Evolutionary conservation across 2,797 vertebrate genomes (phyloP).

Genomic region (Hirundo rustica): DNA sequence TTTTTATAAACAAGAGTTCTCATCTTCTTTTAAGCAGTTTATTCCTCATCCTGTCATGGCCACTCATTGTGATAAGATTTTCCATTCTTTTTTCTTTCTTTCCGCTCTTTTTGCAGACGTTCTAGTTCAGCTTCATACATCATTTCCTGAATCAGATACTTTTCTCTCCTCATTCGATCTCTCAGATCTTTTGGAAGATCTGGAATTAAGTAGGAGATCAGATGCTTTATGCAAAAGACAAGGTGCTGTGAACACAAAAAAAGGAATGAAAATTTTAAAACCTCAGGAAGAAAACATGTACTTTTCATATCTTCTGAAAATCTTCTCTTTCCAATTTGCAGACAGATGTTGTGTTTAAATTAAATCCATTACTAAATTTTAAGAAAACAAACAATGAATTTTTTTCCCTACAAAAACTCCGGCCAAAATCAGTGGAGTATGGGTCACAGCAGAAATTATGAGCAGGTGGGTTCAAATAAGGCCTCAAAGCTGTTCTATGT

Average conservation of each 20-base stretch:
- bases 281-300: background rate
- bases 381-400: background rate
- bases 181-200: constrained; percentile 85
- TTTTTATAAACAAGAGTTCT: background rate
- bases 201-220: constrained; percentile 87
- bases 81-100: constrained; percentile 82
- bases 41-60: constrained; percentile 73
- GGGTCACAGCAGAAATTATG: background rate
- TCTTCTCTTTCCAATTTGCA: background rate
- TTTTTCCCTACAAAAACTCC: background rate
- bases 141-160: constrained; percentile 87
- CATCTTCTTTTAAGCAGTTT: background rate
- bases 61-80: constrained; percentile 84
- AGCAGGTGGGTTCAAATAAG: background rate
- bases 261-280: background rate
- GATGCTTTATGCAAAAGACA: constrained; percentile 86
- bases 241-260: constrained; percentile 77
- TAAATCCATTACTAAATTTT: background rate
- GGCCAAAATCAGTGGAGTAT: background rate
- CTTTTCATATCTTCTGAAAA: background rate
- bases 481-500: background rate
- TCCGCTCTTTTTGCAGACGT: constrained; percentile 82
- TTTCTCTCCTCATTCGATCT: constrained; percentile 85
- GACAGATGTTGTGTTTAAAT: background rate
- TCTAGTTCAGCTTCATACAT: constrained; percentile 87